Base-by-base conservation (phyloP, 92 coral and sea anemone species). In the Plumapathes pennacea region DNA sequence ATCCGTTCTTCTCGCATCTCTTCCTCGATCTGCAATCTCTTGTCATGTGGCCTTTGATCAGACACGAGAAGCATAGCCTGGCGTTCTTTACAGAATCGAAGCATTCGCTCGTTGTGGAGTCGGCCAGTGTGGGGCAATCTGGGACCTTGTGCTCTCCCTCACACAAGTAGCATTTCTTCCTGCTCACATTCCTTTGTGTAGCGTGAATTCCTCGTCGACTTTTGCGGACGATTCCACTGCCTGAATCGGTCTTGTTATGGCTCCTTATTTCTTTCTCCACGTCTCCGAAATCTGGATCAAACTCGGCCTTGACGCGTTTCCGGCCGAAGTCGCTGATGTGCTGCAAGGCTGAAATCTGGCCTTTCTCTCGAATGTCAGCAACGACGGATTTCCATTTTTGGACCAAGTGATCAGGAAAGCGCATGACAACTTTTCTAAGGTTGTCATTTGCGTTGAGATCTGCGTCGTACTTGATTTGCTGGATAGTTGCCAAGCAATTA, bases 381-480 rank as follows among this genome's bases (percentile, higher is more conserved):
- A 28, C 79, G 31, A 53, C 48, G 46, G 5, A 17, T 38, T 46
- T 34, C 79, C 79, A 71, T 40, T 41, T 72, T 20, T 60, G 52
- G 64, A 67, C 54, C 10, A 40, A 31, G 26, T 1, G 43, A 25
- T 63, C 38, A 10, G 74, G 80, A 5, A 50, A 34, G 8, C 54
- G 50, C 17, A 26, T 42, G 10, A 72, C 27, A 17, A 69, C 59
- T 8, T 38, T 61, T 15, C 74, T n/a, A 10, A 72, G 50, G 27
- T 55, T 72, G 3, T 71, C 74, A 36, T 62, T 53, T 31, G 85
- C 85, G 48, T 78, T 71, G 51, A 78, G 38, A 32, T 54, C 80
- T 13, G 85, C 72, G 19, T 7, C 32, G 25, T 59, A 29, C 10
- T 38, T 25, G 34, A 78, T 45, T 3, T 40, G 46, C 34, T 52